These are phyloP conservation scores for Drosophila nikananu DNA, from an alignment of 1,140 invertebrate genomes.

Conservation along the genomic window DNA sequence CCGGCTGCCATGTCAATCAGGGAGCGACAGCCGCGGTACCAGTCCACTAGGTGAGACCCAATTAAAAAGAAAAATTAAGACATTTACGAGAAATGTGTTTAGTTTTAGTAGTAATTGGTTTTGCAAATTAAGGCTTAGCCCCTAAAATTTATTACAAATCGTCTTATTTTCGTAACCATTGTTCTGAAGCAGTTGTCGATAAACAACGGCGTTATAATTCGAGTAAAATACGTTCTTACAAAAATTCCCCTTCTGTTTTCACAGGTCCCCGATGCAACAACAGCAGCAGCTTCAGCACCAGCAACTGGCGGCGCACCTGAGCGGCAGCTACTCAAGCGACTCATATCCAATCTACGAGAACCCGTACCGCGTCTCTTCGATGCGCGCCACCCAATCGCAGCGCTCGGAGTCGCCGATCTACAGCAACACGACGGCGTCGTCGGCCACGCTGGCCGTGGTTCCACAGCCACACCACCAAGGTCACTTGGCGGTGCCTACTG, in stretches of 20 bases:
- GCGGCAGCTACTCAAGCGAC: conserved; percentile 74
- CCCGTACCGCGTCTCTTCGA: conserved; percentile 76
- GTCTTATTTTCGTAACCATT: neutral
- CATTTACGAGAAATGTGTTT: neutral
- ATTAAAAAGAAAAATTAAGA: neutral
- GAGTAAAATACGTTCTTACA: neutral
- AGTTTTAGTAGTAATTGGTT: neutral
- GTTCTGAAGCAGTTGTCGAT: neutral
- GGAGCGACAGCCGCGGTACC: conserved; percentile 60
- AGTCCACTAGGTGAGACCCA: conserved; percentile 48
- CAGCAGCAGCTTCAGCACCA: conserved; percentile 53
- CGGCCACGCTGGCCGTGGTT: conserved; percentile 48
- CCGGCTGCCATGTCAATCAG: conserved; percentile 46
- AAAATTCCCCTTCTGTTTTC: neutral
- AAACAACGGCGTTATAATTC: neutral
- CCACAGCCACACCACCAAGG: conserved; percentile 44
- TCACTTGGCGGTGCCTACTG: conserved; percentile 47
- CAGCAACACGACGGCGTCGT: conserved; percentile 76
- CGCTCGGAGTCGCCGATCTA: conserved; percentile 85
- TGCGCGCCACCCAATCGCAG: conserved; percentile 71
- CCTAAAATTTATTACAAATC: neutral
- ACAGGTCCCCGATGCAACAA: conserved; percentile 59
- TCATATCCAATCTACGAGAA: conserved; percentile 84
- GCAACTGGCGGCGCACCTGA: conserved; percentile 51
- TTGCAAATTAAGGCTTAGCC: neutral